Evolutionary conservation across 2,113 vertebrate genomes (phyloP), one percentile per base, ranked within the genome.

Genomic region (Spheniscus mendiculus): DNA sequence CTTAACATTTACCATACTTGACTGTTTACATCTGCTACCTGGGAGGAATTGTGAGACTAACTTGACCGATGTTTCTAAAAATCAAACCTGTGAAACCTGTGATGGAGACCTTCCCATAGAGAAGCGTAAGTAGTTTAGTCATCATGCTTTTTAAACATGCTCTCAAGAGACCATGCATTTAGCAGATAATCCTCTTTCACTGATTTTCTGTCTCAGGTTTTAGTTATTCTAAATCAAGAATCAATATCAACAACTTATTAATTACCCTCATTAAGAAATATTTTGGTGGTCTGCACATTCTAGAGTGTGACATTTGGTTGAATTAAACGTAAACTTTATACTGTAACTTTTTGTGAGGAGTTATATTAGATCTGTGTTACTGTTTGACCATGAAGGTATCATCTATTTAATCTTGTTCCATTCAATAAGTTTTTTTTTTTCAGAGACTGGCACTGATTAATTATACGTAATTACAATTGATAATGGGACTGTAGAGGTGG

Each of bases 371-470:
- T 25, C 8, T n/a, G 3, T 66, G 22, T 53, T 78, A 36, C 2
- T 3, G 25, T 86, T 86, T 93, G 53, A 83, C 18, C 47, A 22
- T 12, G 34, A 15, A 86, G 6, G 19, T 53, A 47, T 80, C 62
- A 86, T 67, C 12, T 87, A 62, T 65, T 95, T 88, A 5, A 62
- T 90, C 56, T 55, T 85, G 22, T 80, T 89, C 30, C 42, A 53
- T 70, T 89, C 27, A 92, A 69, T 80, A 65, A 86, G 15, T 5
- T 76, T 85, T 87, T 86, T 87, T 86, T 86, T 83, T 59, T 52
- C 59, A 71, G 40, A 47, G 21, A 23, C 30, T 87, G 40, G 20
- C 53, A 82, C 36, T 96, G 94, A 96, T 91, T 97, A 87, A 91
- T 66, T 65, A 30, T 13, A 72, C 53, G 52, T 72, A 78, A 94